A percentile compares a stretch with the other conserved stretches of the same genome.
Conservation (phyloP, 2,888 invertebrate species). For the Trachelus iudaicus region DNA sequence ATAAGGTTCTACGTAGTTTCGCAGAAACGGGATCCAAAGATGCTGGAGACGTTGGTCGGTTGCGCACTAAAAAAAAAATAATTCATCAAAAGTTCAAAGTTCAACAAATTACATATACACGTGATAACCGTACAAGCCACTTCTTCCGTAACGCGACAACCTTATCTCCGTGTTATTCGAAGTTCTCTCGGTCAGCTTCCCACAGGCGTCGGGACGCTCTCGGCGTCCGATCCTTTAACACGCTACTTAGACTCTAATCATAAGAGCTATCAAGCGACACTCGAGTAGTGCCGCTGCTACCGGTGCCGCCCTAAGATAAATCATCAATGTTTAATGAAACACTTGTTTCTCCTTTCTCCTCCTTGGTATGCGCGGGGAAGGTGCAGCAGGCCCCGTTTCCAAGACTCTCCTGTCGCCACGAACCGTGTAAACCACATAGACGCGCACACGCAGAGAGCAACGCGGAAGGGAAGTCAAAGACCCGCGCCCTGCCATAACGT, state of each 20-base stretch:
- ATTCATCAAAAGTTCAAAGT: background rate
- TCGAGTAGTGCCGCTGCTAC: conserved; percentile 7
- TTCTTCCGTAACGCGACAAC: background rate
- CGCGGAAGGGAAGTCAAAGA: conserved; percentile 19
- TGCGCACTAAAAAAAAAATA: background rate
- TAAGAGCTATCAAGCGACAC: conserved; percentile 19
- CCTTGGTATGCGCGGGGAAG: background rate
- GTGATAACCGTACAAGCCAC: background rate
- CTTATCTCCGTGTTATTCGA: background rate
- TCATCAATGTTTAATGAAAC: conserved; percentile 5
- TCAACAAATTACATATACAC: background rate
- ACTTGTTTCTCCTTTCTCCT: conserved; percentile 8
- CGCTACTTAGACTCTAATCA: conserved; percentile 11
- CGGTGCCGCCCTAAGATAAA: background rate
- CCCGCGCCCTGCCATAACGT: conserved; percentile 17
- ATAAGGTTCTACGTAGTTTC: background rate
- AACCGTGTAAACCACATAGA: background rate
- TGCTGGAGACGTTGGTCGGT: fast-evolving
- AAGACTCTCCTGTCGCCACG: background rate
- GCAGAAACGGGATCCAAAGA: background rate
- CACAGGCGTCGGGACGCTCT: conserved; percentile 6
- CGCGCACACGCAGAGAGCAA: background rate
- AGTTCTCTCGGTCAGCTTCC: conserved; percentile 2
- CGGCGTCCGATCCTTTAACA: conserved; percentile 6
- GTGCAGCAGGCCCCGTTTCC: background rate